Conservation (phyloP, 2,113 vertebrate genomes). For the Columbina picui region DNA sequence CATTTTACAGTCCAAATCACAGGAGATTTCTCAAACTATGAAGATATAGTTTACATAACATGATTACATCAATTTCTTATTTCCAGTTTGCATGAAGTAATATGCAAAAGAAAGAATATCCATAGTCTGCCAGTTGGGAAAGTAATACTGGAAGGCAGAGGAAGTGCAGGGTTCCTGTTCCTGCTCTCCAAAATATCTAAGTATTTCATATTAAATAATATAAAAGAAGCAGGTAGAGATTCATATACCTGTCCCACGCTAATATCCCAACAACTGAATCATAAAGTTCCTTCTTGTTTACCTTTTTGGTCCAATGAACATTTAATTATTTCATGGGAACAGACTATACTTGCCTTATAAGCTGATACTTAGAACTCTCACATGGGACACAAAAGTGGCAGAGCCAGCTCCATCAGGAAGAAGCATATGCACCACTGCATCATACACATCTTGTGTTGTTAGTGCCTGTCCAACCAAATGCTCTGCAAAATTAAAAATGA, state of each 20-base stretch:
- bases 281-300: constrained; percentile 22
- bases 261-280: accelerated
- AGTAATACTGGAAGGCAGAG: neutral
- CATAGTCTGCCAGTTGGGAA: neutral
- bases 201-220: neutral
- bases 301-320: neutral
- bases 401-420: neutral
- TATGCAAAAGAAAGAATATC: neutral
- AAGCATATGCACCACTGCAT: neutral
- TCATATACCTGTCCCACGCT: neutral
- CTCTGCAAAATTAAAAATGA: neutral
- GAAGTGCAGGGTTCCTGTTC: neutral
- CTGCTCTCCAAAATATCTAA: neutral
- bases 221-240: neutral
- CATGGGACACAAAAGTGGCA: neutral
- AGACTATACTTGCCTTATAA: neutral
- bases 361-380: neutral
- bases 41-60: neutral
- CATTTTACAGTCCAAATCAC: neutral
- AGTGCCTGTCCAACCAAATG: neutral
- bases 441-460: neutral
- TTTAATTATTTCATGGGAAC: constrained; percentile 5
- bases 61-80: neutral
- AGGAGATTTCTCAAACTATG: neutral
- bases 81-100: neutral